Evolutionary conservation across 2,888 invertebrate species (phyloP), one percentile per base, ranked within the genome.

Genomic region (Pristionchus exspectatus): DNA sequence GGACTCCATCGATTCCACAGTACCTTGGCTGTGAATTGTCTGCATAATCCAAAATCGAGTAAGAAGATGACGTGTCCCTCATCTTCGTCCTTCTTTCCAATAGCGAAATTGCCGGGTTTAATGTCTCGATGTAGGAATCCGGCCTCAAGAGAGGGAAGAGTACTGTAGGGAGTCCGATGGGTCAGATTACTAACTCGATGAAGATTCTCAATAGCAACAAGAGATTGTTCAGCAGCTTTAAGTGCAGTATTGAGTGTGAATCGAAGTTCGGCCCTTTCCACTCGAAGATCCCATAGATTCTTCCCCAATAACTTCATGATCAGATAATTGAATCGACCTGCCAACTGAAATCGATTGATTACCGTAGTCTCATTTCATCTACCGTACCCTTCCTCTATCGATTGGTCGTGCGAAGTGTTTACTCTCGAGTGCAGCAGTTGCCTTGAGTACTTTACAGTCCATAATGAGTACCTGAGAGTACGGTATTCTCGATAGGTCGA

Each of bases 11-110:
- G 27, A 54, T n/a, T 2, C n/a, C 38, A 85, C 84, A 14, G 59
- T 81, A 87, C 87, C 87, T 87, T 87, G 50, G 44, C 90, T 30
- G 91, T 89, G 90, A 91, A 94, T 83, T 93, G 92, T 9, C 94
- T 90, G 69, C 92, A 93, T 14, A 94, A 90, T 5, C 94, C 94
- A 77, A 94, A 94, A 90, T 94, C 94, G 54, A 94, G 92, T 91
- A 94, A 91, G 91, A 90, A 93, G 87, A 94, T 90, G 16, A 89
- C 90, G 83, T 94, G 94, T 38, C 91, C 91, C 59, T 94, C 93
- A 38, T 91, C 91, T 1, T 87, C 90, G 38, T 92, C 92, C 63
- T 90, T 90, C 27, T 90, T 90, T 3, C 93, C 93, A 16, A 92
- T 91, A 10, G 92, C 93, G 69, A 93, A 93, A 83, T 93, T 93